phyloP scores from a whole-genome alignment of 2,113 vertebrate species.

The Lota lota region DNA sequence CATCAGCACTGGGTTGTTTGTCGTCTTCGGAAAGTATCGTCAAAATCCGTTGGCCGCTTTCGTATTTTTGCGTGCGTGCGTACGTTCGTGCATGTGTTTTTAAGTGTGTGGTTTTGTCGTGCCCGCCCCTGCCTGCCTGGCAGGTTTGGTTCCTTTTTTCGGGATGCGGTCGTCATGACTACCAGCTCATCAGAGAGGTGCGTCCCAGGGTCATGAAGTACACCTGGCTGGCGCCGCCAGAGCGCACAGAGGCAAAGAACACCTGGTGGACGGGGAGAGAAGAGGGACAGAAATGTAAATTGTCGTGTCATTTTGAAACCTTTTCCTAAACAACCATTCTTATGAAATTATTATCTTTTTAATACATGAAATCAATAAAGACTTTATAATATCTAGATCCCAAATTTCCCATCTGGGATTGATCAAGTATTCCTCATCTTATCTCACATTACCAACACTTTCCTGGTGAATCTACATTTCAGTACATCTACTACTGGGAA shows the following conservation, averaged over 20 bases:
- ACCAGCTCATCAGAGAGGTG: slow-evolving; percentile 74
- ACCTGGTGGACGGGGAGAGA: slow-evolving; percentile 44
- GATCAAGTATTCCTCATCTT: no score
- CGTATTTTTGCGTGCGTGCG: slow-evolving; percentile 15
- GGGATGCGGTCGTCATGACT: slow-evolving; percentile 19
- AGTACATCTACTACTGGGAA: no score
- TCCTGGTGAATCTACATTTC: no score
- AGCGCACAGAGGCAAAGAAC: slow-evolving; percentile 73
- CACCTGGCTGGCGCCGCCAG: slow-evolving; percentile 70
- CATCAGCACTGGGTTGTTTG: background rate
- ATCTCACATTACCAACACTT: no score
- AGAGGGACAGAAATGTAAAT: background rate
- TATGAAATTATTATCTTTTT: no score
- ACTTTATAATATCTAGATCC: no score
- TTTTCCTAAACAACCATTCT: no score
- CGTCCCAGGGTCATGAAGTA: slow-evolving; percentile 77
- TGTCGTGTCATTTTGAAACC: no score
- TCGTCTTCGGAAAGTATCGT: slow-evolving; percentile 3
- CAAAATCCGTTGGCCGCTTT: no score
- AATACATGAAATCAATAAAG: no score
- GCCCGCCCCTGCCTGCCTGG: slow-evolving; percentile 8
- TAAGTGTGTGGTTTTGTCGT: slow-evolving; percentile 34
- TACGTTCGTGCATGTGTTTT: slow-evolving; percentile 36
- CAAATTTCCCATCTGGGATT: no score
- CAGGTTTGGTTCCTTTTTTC: background rate